phyloP scores from a whole-genome alignment of 2,888 invertebrate genomes.

The Galerucella pusilla region DNA sequence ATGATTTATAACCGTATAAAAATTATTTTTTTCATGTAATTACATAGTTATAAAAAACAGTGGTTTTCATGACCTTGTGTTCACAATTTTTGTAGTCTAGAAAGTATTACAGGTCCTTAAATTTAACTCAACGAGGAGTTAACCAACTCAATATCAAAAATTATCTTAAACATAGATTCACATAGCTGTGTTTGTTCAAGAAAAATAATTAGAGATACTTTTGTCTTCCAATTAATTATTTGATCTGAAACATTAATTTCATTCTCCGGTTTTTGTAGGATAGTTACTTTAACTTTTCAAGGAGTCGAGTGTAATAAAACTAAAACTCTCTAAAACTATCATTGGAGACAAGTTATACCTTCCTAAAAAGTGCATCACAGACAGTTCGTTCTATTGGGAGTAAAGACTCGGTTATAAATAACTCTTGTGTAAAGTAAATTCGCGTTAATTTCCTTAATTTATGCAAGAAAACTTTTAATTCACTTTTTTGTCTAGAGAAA shows the following conservation, averaged over 20 bases:
- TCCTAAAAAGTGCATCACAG: conserved; percentile 22
- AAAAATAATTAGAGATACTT: background rate
- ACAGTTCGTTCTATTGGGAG: conserved; percentile 30
- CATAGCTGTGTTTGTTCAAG: no score
- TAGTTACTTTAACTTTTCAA: conserved; percentile 2
- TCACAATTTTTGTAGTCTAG: conserved; percentile 3
- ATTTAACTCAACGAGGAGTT: background rate
- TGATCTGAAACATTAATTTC: background rate
- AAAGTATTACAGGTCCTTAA: background rate
- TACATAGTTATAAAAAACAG: conserved; percentile 8
- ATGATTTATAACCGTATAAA: conserved; percentile 21
- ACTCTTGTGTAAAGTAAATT: conserved; percentile 22
- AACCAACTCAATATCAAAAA: background rate
- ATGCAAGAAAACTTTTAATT: conserved; percentile 32
- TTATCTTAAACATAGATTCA: no score
- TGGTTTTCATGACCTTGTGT: conserved; percentile 11
- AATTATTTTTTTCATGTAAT: conserved; percentile 12
- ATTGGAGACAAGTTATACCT: conserved; percentile 21
- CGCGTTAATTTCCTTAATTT: conserved; percentile 34
- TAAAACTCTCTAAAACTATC: conserved; percentile 16
- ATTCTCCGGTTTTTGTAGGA: background rate
- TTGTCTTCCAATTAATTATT: background rate
- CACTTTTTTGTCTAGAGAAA: conserved; percentile 4
- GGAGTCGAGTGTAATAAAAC: conserved; percentile 8
- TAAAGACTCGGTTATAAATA: conserved; percentile 23